Base-by-base conservation (phyloP, 1,140 invertebrate genomes). In the Brachystomella parvula region DNA sequence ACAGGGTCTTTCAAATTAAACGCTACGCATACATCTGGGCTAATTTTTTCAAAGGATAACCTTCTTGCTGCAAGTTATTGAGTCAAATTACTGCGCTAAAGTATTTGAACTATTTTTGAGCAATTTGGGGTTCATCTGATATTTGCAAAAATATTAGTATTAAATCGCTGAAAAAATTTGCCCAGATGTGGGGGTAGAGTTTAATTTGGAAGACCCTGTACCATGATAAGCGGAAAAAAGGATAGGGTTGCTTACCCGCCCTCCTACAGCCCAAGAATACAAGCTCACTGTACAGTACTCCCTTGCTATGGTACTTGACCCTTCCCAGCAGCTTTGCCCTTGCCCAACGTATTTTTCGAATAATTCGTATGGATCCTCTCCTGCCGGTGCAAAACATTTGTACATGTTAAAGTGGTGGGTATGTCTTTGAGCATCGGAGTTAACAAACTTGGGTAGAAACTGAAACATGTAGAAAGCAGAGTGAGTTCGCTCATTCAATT, bases 321-420 rank as follows among this genome's bases (percentile, higher is more conserved):
- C 0, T 21, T 3, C 47, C 30, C 49, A 66, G 21, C 65, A 70
- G 19, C 49, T 28, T 21, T 29, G 61, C 2, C 64, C 65, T 1
- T 33, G n/a, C 2, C 53, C 61, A 21, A 31, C 24, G 29, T 58
- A 28, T 1, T 31, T 9, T n/a, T 64, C 68, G 35, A 70, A 66
- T n/a, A 47, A 33, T 30, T 70, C 68, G 3, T 66, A 64, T 30
- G 44, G 28, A 33, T 53, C 28, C 12, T 44, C 24, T 19, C 61
- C 65, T 17, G 21, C 47, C 44, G 69, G 65, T 1, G 63, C 62
- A 0, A 19, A 9, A 31, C 69, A 70, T 53, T 58, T 47, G 65
- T 64, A 44, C 1, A 67, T 24, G 2, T 64, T 47, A 49, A 70
- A 67, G 28, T 70, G 69, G 58, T 70, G 69, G 19, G 65, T 67